Base-by-base conservation (phyloP, 1,140 invertebrate species). In the Drosophila murphyi region DNA sequence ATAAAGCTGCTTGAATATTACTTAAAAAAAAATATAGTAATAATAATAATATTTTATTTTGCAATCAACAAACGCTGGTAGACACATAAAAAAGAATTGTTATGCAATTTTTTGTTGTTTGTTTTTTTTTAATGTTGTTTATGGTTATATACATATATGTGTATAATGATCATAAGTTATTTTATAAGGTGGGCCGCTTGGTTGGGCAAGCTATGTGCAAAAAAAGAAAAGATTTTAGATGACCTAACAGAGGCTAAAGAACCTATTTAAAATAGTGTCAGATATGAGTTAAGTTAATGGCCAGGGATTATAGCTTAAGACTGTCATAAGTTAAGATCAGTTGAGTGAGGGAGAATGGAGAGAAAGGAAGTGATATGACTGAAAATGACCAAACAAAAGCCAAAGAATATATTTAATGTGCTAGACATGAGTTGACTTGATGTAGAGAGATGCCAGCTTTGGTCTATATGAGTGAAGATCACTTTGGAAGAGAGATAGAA, bases 11-110 rank as follows among this genome's bases (percentile, higher is more conserved):
- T 67, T 73, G 43, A 68, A 73, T 68, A 72, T 57, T 41, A 31
- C 51, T 61, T 55, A 62, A 39, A 47, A 54, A 41, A 48, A 63
- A 48, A 73, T 12, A 34, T 12, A 67, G 61, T 65, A 65, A 76
- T 69, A 65, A 83, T 51, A 77, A 70, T 48, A 55, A 45, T 65
- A 55, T 52, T 69, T 35, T 83, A 72, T 86, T 78, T 86, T 76
- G 71, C 71, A 86, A 86, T 64, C 63, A 47, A 32, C 60, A 70
- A 68, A 69, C 7, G 63, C 70, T 45, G 54, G 59, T 51, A 51
- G 70, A 73, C 60, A 80, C 69, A 88, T 82, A 89, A 89, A 83
- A 89, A 85, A 89, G 80, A 89, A 89, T 89, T 85, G 85, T 89
- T 89, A 89, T 89, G 85, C 79, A 89, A 89, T 80, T 78, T 72